Conservation (phyloP, 2,113 vertebrate species). For the Tretioscincus oriximinensis region DNA sequence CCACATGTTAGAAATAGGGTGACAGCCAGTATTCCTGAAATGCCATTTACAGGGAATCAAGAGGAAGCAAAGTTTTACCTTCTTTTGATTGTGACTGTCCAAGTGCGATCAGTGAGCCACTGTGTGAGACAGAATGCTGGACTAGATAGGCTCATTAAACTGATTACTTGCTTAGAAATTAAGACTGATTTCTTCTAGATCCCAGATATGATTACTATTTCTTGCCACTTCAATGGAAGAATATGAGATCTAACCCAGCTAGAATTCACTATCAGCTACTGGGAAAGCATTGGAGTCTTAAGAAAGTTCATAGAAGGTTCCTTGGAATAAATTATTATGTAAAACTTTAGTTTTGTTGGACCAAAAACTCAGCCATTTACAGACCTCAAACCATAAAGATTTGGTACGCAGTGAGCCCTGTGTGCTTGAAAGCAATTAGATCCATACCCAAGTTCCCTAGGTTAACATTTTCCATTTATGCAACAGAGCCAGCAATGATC, state of each 20-base stretch:
- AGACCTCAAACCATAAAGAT: neutral
- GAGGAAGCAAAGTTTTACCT: too few relatives aligned
- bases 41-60: too few relatives aligned
- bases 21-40: neutral
- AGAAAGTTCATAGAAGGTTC: neutral
- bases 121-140: too few relatives aligned
- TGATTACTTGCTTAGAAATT: too few relatives aligned
- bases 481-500: neutral
- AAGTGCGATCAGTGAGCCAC: too few relatives aligned
- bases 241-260: neutral
- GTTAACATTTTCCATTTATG: neutral
- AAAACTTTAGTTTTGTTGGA: neutral
- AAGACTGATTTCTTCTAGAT: neutral
- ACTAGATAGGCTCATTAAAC: too few relatives aligned
- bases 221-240: neutral
- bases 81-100: too few relatives aligned
- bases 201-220: neutral
- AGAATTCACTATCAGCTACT: neutral
- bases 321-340: neutral
- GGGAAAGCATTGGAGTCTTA: neutral
- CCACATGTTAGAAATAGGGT: neutral
- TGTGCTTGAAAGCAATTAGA: neutral
- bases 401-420: too few relatives aligned
- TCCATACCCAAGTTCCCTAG: neutral
- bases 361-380: neutral